Conservation (phyloP, 2,113 vertebrate genomes). For the Nymphicus hollandicus region DNA sequence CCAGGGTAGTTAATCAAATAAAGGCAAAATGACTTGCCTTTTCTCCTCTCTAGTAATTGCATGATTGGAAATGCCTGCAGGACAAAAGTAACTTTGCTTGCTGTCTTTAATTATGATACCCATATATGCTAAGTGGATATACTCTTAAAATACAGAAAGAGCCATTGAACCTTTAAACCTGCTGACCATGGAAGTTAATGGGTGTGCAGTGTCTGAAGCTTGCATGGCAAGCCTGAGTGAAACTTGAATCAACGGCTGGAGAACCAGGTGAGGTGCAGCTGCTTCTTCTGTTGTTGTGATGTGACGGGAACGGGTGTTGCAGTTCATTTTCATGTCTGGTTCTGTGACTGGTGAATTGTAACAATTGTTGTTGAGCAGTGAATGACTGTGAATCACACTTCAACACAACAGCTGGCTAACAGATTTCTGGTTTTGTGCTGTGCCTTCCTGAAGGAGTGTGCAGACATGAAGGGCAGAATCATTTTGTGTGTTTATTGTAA, state of each 20-base stretch:
- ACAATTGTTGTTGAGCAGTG: not conserved
- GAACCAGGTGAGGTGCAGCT: not conserved
- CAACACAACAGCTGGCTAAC: not conserved
- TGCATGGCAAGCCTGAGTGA: accelerated
- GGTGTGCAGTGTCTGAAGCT: not conserved
- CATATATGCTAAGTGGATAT: accelerated
- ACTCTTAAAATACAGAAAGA: not conserved
- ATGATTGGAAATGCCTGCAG: not conserved
- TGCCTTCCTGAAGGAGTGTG: not conserved
- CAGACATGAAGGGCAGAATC: not conserved
- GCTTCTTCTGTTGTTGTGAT: not conserved
- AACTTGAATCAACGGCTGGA: accelerated
- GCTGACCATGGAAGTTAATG: not conserved
- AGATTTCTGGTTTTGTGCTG: not conserved
- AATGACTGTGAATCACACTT: not conserved
- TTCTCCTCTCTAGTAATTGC: not conserved
- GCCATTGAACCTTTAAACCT: not conserved
- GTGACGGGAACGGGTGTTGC: not conserved
- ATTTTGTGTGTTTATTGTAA: not conserved
- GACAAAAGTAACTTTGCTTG: not conserved
- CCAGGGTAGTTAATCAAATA: too few relatives aligned
- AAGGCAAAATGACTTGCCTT: not conserved
- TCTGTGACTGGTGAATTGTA: not conserved
- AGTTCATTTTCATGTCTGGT: not conserved
- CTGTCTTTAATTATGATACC: not conserved